A percentile compares a stretch with the other conserved stretches of the same genome.
Conservation (phyloP, 2,888 invertebrate species). For the Drosophila rellima region DNA sequence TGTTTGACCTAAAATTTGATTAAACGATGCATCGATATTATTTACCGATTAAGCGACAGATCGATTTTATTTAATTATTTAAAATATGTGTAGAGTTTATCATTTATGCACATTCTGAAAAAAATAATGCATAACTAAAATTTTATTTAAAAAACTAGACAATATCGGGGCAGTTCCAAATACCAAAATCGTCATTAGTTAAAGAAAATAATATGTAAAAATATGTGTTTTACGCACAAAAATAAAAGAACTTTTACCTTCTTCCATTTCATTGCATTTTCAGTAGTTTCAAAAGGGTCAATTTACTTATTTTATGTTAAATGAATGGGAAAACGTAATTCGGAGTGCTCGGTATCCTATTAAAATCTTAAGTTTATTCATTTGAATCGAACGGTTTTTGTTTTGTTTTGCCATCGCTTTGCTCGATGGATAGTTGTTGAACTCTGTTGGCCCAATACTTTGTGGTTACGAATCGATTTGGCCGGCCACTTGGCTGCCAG, state of each 20-base stretch:
- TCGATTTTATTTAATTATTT: no score
- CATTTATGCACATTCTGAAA: no score
- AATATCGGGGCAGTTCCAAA: no score
- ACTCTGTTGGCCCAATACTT: constrained; percentile 11
- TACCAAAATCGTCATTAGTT: no score
- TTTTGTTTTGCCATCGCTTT: neutral
- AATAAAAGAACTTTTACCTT: neutral
- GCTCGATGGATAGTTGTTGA: constrained; percentile 15
- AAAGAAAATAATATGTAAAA: no score
- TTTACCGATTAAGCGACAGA: no score
- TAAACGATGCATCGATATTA: no score
- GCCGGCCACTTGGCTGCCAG: constrained; percentile 31
- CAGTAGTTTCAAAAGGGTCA: neutral
- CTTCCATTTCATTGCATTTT: neutral
- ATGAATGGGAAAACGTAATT: neutral
- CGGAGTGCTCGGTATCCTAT: neutral
- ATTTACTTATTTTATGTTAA: neutral
- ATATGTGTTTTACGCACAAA: neutral
- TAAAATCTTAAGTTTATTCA: constrained; percentile 4
- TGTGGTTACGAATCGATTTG: constrained; percentile 34
- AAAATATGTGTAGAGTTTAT: no score
- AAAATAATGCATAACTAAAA: no score
- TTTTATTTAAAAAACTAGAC: no score
- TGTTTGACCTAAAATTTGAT: no score
- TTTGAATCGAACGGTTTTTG: neutral